A percentile compares a stretch with the other conserved stretches of the same genome.
phyloP scores from a whole-genome alignment of 2,113 vertebrate species.

The Alouatta palliata region DNA sequence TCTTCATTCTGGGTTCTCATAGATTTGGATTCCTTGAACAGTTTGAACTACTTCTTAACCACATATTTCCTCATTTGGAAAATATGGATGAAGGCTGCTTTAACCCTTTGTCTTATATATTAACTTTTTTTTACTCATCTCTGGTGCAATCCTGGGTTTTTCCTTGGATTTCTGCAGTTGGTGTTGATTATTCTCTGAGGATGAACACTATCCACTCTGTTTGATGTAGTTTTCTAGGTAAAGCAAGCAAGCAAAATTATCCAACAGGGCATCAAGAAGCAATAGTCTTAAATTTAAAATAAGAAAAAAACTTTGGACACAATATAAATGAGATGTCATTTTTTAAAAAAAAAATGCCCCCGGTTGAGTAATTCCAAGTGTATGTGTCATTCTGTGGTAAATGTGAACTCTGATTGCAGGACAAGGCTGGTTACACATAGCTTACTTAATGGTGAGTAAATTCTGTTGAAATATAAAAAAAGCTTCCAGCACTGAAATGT shows the following conservation, averaged over 20 bases:
- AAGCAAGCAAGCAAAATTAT: neutral
- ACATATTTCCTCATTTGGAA: slow-evolving; percentile 41
- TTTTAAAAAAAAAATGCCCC: neutral
- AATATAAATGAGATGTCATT: neutral
- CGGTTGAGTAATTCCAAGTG: neutral
- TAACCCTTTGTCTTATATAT: neutral
- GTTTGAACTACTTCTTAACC: slow-evolving; percentile 35
- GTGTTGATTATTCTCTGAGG: neutral
- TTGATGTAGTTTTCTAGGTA: neutral
- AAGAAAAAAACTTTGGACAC: neutral
- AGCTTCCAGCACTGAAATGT: neutral
- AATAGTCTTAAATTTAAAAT: neutral
- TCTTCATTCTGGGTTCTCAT: slow-evolving; percentile 27
- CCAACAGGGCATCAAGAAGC: neutral
- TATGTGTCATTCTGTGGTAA: neutral
- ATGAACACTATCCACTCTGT: neutral
- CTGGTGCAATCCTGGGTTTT: neutral
- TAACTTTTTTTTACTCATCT: slow-evolving; percentile 7
- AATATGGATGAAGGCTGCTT: neutral
- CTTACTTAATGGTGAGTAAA: slow-evolving; percentile 20
- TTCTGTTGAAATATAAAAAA: slow-evolving; percentile 25
- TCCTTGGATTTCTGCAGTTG: neutral
- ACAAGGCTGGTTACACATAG: neutral
- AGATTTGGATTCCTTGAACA: neutral
- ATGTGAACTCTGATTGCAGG: neutral